These are phyloP conservation scores for Deroplatys truncata DNA, from an alignment of 2,888 invertebrate species.

Conservation along the genomic window DNA sequence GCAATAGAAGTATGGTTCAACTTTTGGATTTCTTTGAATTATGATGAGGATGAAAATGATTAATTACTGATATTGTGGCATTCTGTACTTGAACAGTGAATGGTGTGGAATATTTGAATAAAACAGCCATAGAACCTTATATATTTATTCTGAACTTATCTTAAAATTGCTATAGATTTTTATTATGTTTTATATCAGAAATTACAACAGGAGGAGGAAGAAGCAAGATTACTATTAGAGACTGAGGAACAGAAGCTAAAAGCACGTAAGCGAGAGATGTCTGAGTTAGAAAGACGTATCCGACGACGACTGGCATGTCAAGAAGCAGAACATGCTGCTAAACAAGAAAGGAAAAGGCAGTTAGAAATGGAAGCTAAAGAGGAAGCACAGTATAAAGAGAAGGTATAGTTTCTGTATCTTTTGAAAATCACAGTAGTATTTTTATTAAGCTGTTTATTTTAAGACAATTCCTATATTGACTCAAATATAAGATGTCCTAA, in stretches of 20 bases:
- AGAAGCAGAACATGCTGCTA: constrained; percentile 37
- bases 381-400: constrained; percentile 31
- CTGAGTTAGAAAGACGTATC: constrained; percentile 34
- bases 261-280: not conserved
- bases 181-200: not conserved
- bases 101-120: no score
- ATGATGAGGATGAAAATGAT: no score
- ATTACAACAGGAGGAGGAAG: constrained; percentile 31
- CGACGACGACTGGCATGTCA: constrained; percentile 31
- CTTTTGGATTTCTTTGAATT: no score
- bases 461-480: no score
- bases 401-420: not conserved
- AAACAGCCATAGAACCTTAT: no score
- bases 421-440: no score
- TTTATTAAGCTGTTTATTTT: no score
- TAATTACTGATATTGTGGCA: no score
- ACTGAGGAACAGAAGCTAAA: constrained; percentile 12
- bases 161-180: not conserved
- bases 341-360: constrained; percentile 24
- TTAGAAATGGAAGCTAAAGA: constrained; percentile 31
- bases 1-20: no score
- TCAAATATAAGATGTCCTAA: no score
- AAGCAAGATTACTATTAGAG: constrained; percentile 27
- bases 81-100: no score
- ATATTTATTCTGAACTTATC: not conserved